phyloP scores from a whole-genome alignment of 2,888 invertebrate species.

The Lasius fuliginosus region DNA sequence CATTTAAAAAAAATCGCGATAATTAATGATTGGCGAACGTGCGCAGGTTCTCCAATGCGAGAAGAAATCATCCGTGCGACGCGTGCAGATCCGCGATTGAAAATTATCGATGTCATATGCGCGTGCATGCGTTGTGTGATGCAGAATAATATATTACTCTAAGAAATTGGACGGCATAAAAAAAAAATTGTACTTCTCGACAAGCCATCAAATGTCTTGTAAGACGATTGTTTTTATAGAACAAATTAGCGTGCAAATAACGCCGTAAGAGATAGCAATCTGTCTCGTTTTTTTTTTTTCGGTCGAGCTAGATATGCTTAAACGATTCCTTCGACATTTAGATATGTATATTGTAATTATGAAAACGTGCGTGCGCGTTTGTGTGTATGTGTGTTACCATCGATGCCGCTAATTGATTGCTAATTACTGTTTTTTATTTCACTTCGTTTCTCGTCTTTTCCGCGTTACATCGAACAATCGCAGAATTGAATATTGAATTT shows the following conservation, averaged over 20 bases:
- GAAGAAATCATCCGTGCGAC: slow-evolving; percentile 22
- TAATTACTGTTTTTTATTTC: not conserved
- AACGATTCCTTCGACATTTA: not conserved
- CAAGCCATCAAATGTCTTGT: not conserved
- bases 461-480: not conserved
- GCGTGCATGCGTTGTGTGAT: not conserved
- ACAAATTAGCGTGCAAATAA: not conserved
- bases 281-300: not conserved
- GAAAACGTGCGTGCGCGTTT: not conserved
- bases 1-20: slow-evolving; percentile 27
- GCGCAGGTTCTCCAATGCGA: not conserved
- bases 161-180: not conserved
- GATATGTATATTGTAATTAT: not conserved
- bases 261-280: not conserved
- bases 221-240: not conserved
- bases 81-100: slow-evolving; percentile 27
- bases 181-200: slow-evolving; percentile 1
- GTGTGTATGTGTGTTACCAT: not conserved
- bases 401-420: not conserved
- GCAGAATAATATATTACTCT: not conserved
- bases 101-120: slow-evolving; percentile 9
- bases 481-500: not conserved
- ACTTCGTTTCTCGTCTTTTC: not conserved
- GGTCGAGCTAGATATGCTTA: not conserved
- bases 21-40: slow-evolving; percentile 36